phyloP scores from a whole-genome alignment of 1,140 invertebrate genomes.

The Tetramorium parvispinum region DNA sequence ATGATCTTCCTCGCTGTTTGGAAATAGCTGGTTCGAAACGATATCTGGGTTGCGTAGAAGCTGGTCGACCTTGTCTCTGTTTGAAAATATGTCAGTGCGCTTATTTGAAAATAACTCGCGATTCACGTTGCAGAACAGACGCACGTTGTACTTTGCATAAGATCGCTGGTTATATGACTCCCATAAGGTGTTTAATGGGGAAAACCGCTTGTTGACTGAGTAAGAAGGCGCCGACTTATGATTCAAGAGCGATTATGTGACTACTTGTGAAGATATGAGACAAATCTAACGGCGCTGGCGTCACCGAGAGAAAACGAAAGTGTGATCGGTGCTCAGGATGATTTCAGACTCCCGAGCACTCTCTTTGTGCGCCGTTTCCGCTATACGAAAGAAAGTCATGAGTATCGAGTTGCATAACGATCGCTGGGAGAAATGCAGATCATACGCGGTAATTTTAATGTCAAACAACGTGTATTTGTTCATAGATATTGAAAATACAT shows the following conservation, averaged over 20 bases:
- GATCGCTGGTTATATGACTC: background rate
- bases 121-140: background rate
- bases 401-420: conserved; percentile 39
- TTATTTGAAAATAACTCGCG: background rate
- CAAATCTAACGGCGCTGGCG: background rate
- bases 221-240: background rate
- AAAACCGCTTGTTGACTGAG: background rate
- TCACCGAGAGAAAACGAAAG: conserved; percentile 34
- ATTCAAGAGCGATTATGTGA: conserved; percentile 23
- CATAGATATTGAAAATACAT: background rate
- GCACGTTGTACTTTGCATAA: background rate
- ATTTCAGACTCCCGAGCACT: conserved; percentile 22
- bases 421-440: conserved; percentile 17
- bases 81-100: conserved; percentile 75
- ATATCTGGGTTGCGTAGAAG: conserved; percentile 72
- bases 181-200: background rate
- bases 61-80: conserved; percentile 68
- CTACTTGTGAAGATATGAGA: background rate
- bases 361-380: conserved; percentile 28
- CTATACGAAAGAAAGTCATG: conserved; percentile 15
- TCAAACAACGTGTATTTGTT: background rate
- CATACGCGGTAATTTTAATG: background rate
- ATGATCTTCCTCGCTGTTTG: background rate
- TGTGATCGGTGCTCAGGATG: conserved; percentile 1
- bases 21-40: conserved; percentile 18